Percentiles rank a stretch among this genome's conserved stretches.
phyloP scores from a whole-genome alignment of 1,140 invertebrate species.

The Chelonus insularis region DNA sequence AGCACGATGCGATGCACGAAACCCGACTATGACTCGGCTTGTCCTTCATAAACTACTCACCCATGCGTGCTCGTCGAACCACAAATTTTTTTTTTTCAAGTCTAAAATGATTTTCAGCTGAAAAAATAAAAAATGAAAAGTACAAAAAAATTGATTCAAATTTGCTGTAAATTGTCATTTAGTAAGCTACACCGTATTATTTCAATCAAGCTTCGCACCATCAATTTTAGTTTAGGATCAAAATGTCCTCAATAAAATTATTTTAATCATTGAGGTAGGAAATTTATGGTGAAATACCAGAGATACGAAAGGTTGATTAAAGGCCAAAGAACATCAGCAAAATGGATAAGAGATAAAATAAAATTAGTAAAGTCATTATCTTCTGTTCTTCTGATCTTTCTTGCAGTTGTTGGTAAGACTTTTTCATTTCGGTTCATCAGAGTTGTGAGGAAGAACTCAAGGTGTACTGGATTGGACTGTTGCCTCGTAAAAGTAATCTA shows the following conservation, averaged over 20 bases:
- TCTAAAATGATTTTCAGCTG: no score
- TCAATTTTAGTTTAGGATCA: slow-evolving; percentile 8
- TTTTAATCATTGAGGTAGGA: slow-evolving; percentile 2
- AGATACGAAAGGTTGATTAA: slow-evolving; percentile 20
- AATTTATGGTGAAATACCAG: slow-evolving; percentile 9
- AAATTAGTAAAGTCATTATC: slow-evolving; percentile 27
- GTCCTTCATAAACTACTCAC: slow-evolving; percentile 17
- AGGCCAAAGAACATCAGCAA: background rate
- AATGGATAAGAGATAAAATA: slow-evolving; percentile 11
- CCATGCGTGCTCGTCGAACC: background rate
- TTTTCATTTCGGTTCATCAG: slow-evolving; percentile 46
- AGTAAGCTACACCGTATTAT: background rate
- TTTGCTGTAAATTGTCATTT: slow-evolving; percentile 3
- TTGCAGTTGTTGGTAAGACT: background rate
- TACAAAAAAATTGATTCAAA: background rate
- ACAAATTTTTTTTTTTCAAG: background rate
- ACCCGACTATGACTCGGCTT: slow-evolving; percentile 1
- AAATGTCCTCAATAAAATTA: slow-evolving; percentile 15
- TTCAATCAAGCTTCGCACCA: slow-evolving; percentile 16
- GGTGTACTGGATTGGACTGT: slow-evolving; percentile 24
- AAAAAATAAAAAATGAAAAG: background rate
- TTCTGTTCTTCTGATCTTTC: background rate
- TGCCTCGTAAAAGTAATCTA: slow-evolving; percentile 53
- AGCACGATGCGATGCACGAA: slow-evolving; percentile 15
- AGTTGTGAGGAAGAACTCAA: slow-evolving; percentile 30